Base-by-base conservation (phyloP, 2,113 vertebrate genomes). In the Triplophysa rosa region DNA sequence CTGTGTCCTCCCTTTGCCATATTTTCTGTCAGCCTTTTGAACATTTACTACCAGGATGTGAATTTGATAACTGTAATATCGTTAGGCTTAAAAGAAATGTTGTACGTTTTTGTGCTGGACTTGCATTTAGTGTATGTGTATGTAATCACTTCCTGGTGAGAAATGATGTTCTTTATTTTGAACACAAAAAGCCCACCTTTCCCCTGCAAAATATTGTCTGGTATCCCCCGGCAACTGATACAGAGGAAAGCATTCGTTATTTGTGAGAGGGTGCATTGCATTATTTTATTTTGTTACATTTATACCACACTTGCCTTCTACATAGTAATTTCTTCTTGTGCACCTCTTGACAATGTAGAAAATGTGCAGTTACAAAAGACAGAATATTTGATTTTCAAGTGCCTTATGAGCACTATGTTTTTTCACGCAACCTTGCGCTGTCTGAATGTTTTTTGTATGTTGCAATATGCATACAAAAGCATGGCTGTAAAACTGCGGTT, bases 171-270 rank as follows among this genome's bases (percentile, higher is more conserved):
- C 4, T 49, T 23, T 58, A 26, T 72, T 72, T 56, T 33, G 9
- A 37, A 64, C 23, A 26, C 14, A 59, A 52, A 75, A 75, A 76
- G 33, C 13, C 8, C 14, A 68, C 21, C 26, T 16, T 21, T n/a
- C 47, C 19, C 52, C 49, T 42, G 59, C 24, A 42, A 79, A 82
- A 84, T 45, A 10, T 75, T 65, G 37, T 86, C 37, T 29, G 66
- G n/a, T 59, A 33, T 58, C 33, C 78, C 68, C 62, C 40, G 62
- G 62, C 64, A 77, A 64, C 72, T 54, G 11, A 16, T 62, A 45
- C 56, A 71, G 63, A 74, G 40, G 64, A 58, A 62, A 61, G 59
- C 47, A 76, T 82, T 69, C 71, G 82, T 80, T 81, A 78, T 84
- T 76, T 67, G 81, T 81, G 49, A 59, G 19, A n/a, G 62, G 26